Conservation (phyloP, 1,140 invertebrate species). For the Zeugodacus cucurbitae region DNA sequence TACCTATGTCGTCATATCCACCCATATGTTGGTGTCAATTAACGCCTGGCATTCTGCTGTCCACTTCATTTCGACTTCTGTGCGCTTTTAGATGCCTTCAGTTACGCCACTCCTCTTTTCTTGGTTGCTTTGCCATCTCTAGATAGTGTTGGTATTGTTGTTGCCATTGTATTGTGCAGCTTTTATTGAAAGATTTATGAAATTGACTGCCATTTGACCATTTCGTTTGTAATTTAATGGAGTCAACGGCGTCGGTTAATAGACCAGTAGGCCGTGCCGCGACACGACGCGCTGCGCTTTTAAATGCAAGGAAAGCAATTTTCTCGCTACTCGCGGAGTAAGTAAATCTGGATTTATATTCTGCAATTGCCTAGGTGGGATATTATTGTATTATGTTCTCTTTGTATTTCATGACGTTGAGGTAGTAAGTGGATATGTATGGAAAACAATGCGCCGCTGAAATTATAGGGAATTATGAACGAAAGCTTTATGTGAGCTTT, state of each 20-base stretch:
- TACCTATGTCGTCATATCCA: neutral
- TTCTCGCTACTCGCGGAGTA: neutral
- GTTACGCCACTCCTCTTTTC: neutral
- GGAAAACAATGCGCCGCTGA: neutral
- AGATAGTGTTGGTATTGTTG: neutral
- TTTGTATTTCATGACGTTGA: neutral
- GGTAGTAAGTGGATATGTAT: neutral
- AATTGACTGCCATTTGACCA: constrained; percentile 29
- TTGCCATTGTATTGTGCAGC: neutral
- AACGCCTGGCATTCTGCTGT: constrained; percentile 18
- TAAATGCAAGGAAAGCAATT: constrained; percentile 12
- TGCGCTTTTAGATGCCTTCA: neutral
- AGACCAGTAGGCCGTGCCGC: constrained; percentile 17
- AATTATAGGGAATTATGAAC: neutral
- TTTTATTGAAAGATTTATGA: constrained; percentile 34
- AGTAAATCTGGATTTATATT: constrained; percentile 16
- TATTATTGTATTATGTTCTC: neutral
- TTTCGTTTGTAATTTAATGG: constrained; percentile 20
- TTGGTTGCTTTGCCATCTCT: neutral
- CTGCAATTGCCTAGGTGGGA: neutral
- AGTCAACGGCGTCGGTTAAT: constrained; percentile 22
- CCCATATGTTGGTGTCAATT: constrained; percentile 20
- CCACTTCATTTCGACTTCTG: constrained; percentile 20
- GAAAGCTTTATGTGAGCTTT: neutral
- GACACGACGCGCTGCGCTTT: neutral